Evolutionary conservation across 2,113 vertebrate genomes (phyloP).

Genomic region (Hydropotes inermis): DNA sequence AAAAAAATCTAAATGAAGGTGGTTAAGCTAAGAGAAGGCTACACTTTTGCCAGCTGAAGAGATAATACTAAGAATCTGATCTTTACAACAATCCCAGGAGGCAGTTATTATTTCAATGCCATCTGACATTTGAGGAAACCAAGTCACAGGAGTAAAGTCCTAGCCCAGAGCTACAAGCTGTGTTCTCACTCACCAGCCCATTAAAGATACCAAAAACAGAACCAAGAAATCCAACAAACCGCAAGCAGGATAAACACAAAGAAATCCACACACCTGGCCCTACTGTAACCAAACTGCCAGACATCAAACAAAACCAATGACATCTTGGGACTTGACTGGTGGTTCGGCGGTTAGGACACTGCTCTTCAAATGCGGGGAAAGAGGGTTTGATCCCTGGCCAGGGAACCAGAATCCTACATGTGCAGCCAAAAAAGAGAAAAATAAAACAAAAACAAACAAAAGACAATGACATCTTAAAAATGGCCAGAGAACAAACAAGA

Average conservation of each 20-base stretch:
- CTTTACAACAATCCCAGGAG: neutral
- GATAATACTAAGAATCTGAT: neutral
- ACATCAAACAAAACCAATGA: neutral
- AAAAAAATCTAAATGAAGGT: neutral
- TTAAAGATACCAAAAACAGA: neutral
- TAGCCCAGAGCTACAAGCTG: neutral
- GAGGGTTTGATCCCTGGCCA: neutral
- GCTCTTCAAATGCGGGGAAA: accelerated
- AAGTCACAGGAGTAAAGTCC: neutral
- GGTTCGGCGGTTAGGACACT: neutral
- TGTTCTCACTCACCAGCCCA: neutral
- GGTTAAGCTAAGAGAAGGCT: neutral
- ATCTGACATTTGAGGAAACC: neutral
- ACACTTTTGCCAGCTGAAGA: neutral
- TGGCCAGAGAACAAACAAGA: neutral
- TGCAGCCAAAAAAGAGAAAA: neutral
- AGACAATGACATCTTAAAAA: neutral
- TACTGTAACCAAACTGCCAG: accelerated
- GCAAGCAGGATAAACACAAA: neutral
- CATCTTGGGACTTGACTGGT: neutral
- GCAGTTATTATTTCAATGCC: neutral
- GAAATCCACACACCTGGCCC: neutral
- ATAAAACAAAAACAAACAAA: neutral
- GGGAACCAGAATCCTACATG: neutral
- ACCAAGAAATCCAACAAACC: neutral